A percentile compares a stretch with the other conserved stretches of the same genome.
These are phyloP conservation scores for Pogonomyrmex barbatus DNA, from an alignment of 1,140 invertebrate species.

Conservation along the genomic window DNA sequence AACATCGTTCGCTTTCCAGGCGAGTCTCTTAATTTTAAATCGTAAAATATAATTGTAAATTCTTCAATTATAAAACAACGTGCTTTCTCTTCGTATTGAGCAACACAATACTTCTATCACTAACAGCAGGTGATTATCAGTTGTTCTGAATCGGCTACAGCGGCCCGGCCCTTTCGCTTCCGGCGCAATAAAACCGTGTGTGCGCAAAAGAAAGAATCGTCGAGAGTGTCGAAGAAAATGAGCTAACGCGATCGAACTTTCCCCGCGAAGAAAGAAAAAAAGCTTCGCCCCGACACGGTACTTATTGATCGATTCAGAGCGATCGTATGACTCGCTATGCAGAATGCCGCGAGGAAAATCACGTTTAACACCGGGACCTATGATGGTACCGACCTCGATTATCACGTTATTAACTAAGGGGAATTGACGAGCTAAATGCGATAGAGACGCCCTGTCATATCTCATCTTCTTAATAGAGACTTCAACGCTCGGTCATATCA, in stretches of 20 bases:
- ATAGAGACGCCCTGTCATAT: neutral
- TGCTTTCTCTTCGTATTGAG: constrained; percentile 30
- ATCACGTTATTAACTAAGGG: constrained; percentile 31
- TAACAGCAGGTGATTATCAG: constrained; percentile 50
- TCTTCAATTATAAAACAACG: neutral
- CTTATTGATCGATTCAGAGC: constrained; percentile 31
- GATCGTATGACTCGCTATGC: neutral
- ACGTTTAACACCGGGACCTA: neutral
- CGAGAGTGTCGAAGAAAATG: constrained; percentile 9
- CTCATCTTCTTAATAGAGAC: constrained; percentile 58
- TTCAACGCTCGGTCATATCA: constrained; percentile 47
- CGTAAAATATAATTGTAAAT: neutral
- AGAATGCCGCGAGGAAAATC: constrained; percentile 21
- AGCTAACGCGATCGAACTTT: constrained; percentile 33
- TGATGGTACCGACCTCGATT: constrained; percentile 22
- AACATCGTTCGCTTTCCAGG: neutral
- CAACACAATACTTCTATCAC: constrained; percentile 11
- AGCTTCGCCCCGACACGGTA: neutral
- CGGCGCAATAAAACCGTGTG: neutral
- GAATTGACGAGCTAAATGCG: constrained; percentile 21
- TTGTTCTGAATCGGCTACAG: constrained; percentile 13
- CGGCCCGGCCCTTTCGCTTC: neutral
- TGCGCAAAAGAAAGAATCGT: neutral
- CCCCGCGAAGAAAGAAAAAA: constrained; percentile 23
- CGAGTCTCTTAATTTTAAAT: constrained; percentile 11